These are phyloP conservation scores for Lophius piscatorius DNA, from an alignment of 2,113 vertebrate species.

Conservation along the genomic window DNA sequence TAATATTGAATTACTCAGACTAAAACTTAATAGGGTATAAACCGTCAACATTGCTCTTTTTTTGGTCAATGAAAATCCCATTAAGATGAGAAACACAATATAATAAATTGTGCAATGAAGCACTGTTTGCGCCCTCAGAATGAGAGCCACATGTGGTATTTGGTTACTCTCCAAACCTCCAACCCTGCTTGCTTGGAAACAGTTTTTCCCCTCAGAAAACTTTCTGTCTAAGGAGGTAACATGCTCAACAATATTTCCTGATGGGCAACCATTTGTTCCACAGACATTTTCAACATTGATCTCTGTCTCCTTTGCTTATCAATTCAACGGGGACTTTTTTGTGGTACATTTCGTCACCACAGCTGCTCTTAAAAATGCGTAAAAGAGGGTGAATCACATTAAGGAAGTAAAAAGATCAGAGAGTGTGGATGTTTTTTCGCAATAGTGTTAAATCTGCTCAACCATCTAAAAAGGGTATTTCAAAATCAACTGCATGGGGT, in stretches of 20 bases:
- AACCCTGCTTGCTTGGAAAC: slow-evolving; percentile 35
- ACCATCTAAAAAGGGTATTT: slow-evolving; percentile 56
- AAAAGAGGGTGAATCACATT: slow-evolving; percentile 60
- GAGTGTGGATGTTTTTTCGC: slow-evolving; percentile 59
- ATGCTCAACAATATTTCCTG: slow-evolving; percentile 29
- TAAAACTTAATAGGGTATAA: background rate
- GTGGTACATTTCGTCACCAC: slow-evolving; percentile 49
- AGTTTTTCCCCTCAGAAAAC: slow-evolving; percentile 24
- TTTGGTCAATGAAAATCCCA: slow-evolving; percentile 31
- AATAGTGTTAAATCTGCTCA: slow-evolving; percentile 61
- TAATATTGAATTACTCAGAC: background rate
- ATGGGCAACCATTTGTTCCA: slow-evolving; percentile 12
- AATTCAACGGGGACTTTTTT: slow-evolving; percentile 43
- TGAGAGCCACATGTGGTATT: slow-evolving; percentile 66
- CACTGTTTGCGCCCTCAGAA: slow-evolving; percentile 60
- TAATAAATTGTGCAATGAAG: slow-evolving; percentile 52
- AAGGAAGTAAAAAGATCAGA: slow-evolving; percentile 66
- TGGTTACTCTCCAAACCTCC: slow-evolving; percentile 57
- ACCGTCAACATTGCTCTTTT: slow-evolving; percentile 18
- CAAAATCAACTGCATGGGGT: slow-evolving; percentile 50
- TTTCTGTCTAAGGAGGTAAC: slow-evolving; percentile 6
- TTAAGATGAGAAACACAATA: slow-evolving; percentile 22
- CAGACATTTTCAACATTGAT: slow-evolving; percentile 28
- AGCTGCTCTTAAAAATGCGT: slow-evolving; percentile 59
- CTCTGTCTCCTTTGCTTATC: slow-evolving; percentile 40